These are phyloP conservation scores for Rhaphigaster nebulosa DNA, from an alignment of 2,888 invertebrate genomes.

Conservation along the genomic window DNA sequence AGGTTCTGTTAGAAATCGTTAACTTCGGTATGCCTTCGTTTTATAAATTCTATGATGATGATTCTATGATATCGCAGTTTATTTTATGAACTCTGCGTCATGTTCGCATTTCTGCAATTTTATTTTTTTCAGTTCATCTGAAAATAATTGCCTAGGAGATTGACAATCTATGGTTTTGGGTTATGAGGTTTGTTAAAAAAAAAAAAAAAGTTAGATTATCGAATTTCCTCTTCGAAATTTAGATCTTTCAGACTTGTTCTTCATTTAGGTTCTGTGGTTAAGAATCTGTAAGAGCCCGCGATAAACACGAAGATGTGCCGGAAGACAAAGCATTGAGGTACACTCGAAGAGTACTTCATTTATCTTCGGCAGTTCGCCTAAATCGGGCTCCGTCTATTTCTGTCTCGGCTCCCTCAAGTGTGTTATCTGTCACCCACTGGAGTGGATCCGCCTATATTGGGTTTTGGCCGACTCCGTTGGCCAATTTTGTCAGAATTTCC, in stretches of 20 bases:
- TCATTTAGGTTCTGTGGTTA: not conserved
- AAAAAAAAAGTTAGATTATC: too few relatives aligned
- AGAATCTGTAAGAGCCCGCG: not conserved
- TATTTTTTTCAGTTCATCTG: too few relatives aligned
- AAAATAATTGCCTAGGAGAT: too few relatives aligned
- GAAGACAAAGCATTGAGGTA: not conserved
- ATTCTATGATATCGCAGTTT: too few relatives aligned
- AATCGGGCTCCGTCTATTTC: not conserved
- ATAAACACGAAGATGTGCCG: not conserved
- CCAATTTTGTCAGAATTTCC: constrained; percentile 24
- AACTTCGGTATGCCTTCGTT: too few relatives aligned
- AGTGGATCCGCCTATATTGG: constrained; percentile 9
- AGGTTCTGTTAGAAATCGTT: too few relatives aligned
- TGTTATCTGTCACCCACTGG: not conserved
- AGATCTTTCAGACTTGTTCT: not conserved
- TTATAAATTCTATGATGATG: too few relatives aligned
- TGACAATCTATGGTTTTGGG: too few relatives aligned
- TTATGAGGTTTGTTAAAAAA: too few relatives aligned
- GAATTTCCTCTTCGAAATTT: too few relatives aligned
- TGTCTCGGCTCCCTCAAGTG: not conserved
- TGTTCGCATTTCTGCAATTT: too few relatives aligned
- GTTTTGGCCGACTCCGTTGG: not conserved
- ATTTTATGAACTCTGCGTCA: too few relatives aligned
- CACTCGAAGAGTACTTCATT: not conserved
- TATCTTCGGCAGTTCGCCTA: not conserved